Conservation (phyloP, 2,888 invertebrate genomes). For the Drosophila birchii region DNA sequence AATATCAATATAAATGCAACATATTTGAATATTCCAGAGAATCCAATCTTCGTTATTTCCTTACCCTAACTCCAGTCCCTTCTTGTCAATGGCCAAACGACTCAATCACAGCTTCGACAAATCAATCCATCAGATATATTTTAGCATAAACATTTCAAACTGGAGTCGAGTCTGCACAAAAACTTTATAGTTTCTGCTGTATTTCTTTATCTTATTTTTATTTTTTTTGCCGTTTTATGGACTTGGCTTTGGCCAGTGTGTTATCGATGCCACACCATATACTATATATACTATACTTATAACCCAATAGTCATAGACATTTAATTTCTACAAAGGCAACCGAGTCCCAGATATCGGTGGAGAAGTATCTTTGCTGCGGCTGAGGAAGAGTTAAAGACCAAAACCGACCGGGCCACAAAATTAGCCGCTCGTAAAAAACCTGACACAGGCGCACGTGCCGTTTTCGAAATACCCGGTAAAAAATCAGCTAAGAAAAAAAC, state of each 20-base stretch:
- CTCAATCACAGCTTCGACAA: slow-evolving; percentile 65
- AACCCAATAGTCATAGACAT: slow-evolving; percentile 33
- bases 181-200: slow-evolving; percentile 32
- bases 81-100: slow-evolving; percentile 64
- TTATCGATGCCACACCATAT: slow-evolving; percentile 30
- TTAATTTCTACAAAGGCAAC: slow-evolving; percentile 42
- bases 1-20: too few species aligned
- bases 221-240: slow-evolving; percentile 44
- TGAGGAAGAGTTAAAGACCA: slow-evolving; percentile 35
- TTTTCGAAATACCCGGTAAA: slow-evolving; percentile 68
- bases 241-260: slow-evolving; percentile 33
- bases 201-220: slow-evolving; percentile 8
- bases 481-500: slow-evolving; percentile 24
- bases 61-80: slow-evolving; percentile 1
- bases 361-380: slow-evolving; percentile 39
- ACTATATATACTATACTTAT: slow-evolving; percentile 7
- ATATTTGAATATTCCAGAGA: slow-evolving; percentile 3
- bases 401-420: slow-evolving; percentile 55
- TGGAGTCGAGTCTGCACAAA: slow-evolving; percentile 33
- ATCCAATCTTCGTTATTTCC: slow-evolving; percentile 12
- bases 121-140: slow-evolving; percentile 74
- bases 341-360: slow-evolving; percentile 49
- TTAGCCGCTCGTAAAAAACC: slow-evolving; percentile 79
- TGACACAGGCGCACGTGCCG: slow-evolving; percentile 79
- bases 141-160: slow-evolving; percentile 50